A percentile compares a stretch with the other conserved stretches of the same genome.
Evolutionary conservation across 2,797 vertebrate species (phyloP).

Genomic region (Alectoris magna): DNA sequence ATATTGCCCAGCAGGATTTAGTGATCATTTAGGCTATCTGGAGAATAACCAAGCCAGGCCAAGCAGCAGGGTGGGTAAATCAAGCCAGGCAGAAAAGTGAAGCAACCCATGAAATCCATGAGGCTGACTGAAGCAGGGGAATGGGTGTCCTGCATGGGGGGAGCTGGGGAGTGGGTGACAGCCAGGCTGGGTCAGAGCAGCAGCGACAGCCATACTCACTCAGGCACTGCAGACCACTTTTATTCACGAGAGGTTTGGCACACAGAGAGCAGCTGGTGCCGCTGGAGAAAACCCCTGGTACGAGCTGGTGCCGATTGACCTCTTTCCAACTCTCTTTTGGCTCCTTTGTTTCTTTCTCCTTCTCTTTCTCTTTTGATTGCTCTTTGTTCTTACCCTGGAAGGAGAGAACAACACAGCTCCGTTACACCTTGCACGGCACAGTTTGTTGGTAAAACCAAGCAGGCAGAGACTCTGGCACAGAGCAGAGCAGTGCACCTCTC

Average conservation of each 20-base stretch:
- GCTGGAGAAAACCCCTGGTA: conserved; percentile 85
- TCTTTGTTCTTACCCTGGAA: conserved; percentile 91
- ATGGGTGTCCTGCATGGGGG: neutral
- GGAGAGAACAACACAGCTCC: neutral
- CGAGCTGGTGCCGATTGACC: conserved; percentile 83
- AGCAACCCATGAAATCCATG: neutral
- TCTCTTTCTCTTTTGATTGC: conserved; percentile 78
- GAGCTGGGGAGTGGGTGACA: neutral
- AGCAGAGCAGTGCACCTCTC: neutral
- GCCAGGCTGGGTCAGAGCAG: neutral
- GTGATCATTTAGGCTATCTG: neutral
- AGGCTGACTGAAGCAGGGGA: neutral
- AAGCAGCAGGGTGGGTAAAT: neutral
- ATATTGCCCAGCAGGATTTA: neutral
- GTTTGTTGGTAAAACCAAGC: accelerated
- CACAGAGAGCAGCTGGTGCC: conserved; percentile 91
- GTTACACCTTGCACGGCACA: neutral
- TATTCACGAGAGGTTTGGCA: conserved; percentile 87
- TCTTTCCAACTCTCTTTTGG: conserved; percentile 74
- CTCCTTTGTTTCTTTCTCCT: conserved; percentile 78
- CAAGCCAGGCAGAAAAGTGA: neutral
- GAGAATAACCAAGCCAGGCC: neutral
- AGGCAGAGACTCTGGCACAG: neutral
- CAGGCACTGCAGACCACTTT: conserved; percentile 90
- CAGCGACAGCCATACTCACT: conserved; percentile 85